These are phyloP conservation scores for Teleogryllus oceanicus DNA, from an alignment of 2,888 invertebrate species.

Conservation along the genomic window DNA sequence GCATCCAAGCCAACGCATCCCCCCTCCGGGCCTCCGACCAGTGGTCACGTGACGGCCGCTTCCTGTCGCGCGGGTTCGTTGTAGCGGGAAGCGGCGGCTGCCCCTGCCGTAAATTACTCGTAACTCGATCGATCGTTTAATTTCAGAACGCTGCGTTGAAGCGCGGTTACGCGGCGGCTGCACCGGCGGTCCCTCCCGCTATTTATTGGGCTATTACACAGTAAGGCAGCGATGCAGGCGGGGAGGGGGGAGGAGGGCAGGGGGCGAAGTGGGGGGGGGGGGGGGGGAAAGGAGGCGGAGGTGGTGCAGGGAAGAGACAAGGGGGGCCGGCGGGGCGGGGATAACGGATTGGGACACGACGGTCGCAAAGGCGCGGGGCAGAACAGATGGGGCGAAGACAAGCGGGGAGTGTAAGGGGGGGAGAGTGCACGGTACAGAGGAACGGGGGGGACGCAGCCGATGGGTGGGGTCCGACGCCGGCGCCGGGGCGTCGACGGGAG, in stretches of 20 bases:
- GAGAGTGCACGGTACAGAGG: no score
- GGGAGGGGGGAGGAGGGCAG: neutral
- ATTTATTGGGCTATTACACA: constrained; percentile 7
- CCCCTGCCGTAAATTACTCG: neutral
- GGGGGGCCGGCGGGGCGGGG: no score
- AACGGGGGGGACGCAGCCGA: no score
- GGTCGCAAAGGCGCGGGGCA: no score
- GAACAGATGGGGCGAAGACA: no score
- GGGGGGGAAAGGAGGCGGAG: neutral
- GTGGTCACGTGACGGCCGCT: neutral
- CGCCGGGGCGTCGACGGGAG: neutral
- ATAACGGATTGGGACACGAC: no score
- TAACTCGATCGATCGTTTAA: constrained; percentile 7
- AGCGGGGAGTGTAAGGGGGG: no score
- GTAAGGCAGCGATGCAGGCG: neutral
- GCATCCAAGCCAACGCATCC: no score
- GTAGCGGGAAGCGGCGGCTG: neutral
- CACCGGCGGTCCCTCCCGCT: neutral
- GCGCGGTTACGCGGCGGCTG: constrained; percentile 7
- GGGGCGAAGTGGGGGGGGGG: no score
- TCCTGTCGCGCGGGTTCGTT: neutral
- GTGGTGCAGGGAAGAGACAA: neutral
- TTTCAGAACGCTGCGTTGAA: constrained; percentile 11
- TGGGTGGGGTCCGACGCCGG: no score
- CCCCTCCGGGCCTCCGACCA: neutral